Base-by-base conservation (phyloP, 2,888 invertebrate genomes). In the Axea sp. region DNA sequence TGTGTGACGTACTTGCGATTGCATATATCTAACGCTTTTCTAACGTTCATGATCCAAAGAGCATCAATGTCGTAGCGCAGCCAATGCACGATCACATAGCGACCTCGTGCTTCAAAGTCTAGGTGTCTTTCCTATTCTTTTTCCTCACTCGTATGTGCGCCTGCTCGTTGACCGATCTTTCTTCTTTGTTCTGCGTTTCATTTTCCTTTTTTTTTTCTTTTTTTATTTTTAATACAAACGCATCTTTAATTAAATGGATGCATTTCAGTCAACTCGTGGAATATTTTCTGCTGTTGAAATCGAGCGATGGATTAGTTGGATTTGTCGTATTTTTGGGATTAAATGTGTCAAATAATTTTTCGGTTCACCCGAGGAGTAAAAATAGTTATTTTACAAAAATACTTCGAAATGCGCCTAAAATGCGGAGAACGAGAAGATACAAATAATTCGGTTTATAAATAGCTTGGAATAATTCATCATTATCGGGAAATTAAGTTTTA, bases 31-130 rank as follows among this genome's bases (percentile, higher is more conserved):
- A 64, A 31, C 33, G 51, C 51, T 69, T 65, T 60, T 65, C 69
- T 47, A 65, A 26, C 69, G 41, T 55, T 69, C 65, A 60, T 64
- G 60, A 71, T 74, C 59, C 69, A 60, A 74, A 57, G 53, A 68
- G 41, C 74, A 64, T 64, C 74, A 74, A 69, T 69, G 69, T 68
- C 68, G 69, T 53, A 26, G 64, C 45, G 64, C 64, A 68, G 74
- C 68, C 65, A 62, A 59, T 57, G 65, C 35, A 60, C 75, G 64
- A 75, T 68, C 69, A 73, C 76, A 65, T 73, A 69, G 62, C 73
- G 64, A 76, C 73, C 72, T 73, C 73, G 64, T 72, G 71, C 67
- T 68, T 67, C 75, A 68, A 72, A 72, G 71, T 72, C 75, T 71
- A 67, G 73, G 73, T 67, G 73, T 73, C 73, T 73, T 73, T 65